Base-by-base conservation (phyloP, 2,888 invertebrate genomes). In the Nemotelus pantherinus region DNA sequence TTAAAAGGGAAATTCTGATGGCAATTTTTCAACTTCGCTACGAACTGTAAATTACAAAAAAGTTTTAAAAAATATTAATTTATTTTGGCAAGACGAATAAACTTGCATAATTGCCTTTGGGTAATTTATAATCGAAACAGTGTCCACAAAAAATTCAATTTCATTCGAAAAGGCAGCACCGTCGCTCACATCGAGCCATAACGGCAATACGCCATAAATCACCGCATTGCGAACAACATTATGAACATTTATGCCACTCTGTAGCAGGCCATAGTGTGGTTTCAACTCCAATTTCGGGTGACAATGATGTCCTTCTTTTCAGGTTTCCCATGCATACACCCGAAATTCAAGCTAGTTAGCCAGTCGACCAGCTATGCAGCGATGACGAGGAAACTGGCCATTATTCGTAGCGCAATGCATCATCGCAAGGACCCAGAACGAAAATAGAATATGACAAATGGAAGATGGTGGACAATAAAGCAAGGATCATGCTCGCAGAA, bases 211-310 rank as follows among this genome's bases (percentile, higher is more conserved):
- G 74, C 74, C 74, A 74, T 74, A 74, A 74, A 74, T 74, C 74
- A 74, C 74, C 10, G 70, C 70, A 70, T 55, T 74, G 74, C 74
- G 74, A 60, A 74, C 50, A 63, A 47, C 50, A 60, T 60, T 60
- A 48, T 53, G 70, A 70, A 55, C 55, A 70, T 70, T 70, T 70
- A 53, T 70, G 70, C 70, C 55, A 70, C 55, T 5, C 70, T 53
- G 53, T 55, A 5, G 43, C n/a, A 39, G 53, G 3, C 63, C 63
- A 63, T 63, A 77, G 76, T 79, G 67, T 60, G 79, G 79, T 79
- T 76, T 76, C 70, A 76, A 77, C 79, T 79, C 77, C 79, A 76
- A 76, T 76, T 79, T 77, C 77, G 71, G 79, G 75, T 79, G 75
- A 79, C 79, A 77, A 76, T 76, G 72, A 79, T 79, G 76, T 77